Evolutionary conservation across 2,888 invertebrate genomes (phyloP).

Genomic region (Diplolepis rosae): DNA sequence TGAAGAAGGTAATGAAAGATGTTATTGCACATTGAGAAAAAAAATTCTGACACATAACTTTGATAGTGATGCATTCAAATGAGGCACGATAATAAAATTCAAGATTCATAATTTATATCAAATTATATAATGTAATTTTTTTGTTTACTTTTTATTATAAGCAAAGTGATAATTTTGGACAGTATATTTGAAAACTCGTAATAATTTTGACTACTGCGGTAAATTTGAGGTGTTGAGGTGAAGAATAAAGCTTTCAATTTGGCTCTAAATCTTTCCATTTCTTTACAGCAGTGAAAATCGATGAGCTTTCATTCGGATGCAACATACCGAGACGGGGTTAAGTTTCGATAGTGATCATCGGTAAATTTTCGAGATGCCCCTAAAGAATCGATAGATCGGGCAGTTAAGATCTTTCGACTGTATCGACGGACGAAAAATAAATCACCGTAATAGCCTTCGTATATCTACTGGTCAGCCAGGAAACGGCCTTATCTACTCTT

Average conservation of each 20-base stretch:
- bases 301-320: slow-evolving; percentile 20
- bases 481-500: slow-evolving; percentile 59
- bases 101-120: no score
- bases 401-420: slow-evolving; percentile 50
- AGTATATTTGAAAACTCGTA: no score
- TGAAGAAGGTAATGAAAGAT: no score
- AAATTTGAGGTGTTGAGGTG: no score
- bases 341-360: slow-evolving; percentile 31
- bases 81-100: no score
- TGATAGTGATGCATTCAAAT: no score
- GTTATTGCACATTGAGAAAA: no score
- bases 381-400: slow-evolving; percentile 51
- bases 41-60: no score
- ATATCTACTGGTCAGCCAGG: slow-evolving; percentile 52
- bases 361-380: slow-evolving; percentile 42
- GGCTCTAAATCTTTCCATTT: slow-evolving; percentile 3
- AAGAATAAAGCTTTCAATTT: slow-evolving; percentile 3
- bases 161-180: no score
- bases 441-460: slow-evolving; percentile 53
- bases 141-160: no score
- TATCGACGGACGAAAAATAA: slow-evolving; percentile 54
- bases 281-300: slow-evolving; percentile 3
- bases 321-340: slow-evolving; percentile 21
- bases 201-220: no score
- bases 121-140: no score